Evolutionary conservation across 2,888 invertebrate species (phyloP).

Genomic region (Chrysomela aeneicollis): DNA sequence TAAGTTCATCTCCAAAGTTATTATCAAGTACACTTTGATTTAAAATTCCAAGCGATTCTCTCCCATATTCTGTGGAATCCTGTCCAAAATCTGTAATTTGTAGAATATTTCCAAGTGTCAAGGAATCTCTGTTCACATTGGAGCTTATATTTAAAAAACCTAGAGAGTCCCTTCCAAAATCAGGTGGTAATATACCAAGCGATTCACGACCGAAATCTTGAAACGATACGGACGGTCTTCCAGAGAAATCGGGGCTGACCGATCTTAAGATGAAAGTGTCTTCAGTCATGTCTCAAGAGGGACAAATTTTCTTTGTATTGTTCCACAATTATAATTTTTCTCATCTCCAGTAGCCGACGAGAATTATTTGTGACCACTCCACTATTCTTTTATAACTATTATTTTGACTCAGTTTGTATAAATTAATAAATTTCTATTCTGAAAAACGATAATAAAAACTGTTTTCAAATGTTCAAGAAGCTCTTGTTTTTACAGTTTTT

Average conservation of each 20-base stretch:
- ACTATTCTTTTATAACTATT: no score
- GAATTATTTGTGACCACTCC: no score
- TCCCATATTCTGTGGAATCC: slow-evolving; percentile 38
- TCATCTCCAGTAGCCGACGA: no score
- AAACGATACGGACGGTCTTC: slow-evolving; percentile 5
- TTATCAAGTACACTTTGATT: slow-evolving; percentile 31
- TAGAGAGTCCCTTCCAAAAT: slow-evolving; percentile 27
- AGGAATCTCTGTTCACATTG: slow-evolving; percentile 18
- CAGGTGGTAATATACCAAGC: slow-evolving; percentile 31
- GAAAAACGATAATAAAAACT: no score
- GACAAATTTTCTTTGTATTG: no score
- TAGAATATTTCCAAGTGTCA: slow-evolving; percentile 25
- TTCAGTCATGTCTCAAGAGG: not conserved
- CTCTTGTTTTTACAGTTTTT: no score
- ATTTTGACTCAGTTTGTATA: no score
- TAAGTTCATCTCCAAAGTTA: slow-evolving; percentile 18
- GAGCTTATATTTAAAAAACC: slow-evolving; percentile 25
- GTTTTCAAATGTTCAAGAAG: no score
- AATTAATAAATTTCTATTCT: no score
- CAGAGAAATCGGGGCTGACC: not conserved
- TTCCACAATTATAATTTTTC: no score
- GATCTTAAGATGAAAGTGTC: not conserved
- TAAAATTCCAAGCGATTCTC: slow-evolving; percentile 41
- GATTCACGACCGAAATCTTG: slow-evolving; percentile 31
- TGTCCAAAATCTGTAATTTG: slow-evolving; percentile 32